Percentiles rank a stretch among this genome's conserved stretches.
These are phyloP conservation scores for Psittacus erithacus DNA, from an alignment of 2,113 vertebrate genomes.

Conservation along the genomic window DNA sequence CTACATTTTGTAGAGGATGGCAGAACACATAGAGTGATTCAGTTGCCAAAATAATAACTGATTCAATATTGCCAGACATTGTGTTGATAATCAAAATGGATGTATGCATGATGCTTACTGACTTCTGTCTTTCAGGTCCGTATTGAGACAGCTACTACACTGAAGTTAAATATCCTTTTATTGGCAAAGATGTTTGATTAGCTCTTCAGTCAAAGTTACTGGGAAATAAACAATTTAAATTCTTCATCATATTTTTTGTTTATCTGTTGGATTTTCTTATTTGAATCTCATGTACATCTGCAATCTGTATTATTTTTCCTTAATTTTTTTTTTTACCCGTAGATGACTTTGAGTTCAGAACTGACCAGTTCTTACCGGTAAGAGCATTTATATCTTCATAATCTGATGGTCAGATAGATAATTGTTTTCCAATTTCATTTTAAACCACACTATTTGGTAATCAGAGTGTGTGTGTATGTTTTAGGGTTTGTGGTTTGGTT, in stretches of 20 bases:
- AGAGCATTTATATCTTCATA: conserved; percentile 57
- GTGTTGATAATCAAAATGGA: background rate
- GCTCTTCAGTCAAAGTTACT: background rate
- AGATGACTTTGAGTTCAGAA: conserved; percentile 97
- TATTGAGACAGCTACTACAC: conserved; percentile 94
- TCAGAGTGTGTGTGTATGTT: background rate
- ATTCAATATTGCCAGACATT: background rate
- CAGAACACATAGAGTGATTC: background rate
- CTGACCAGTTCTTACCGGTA: conserved; percentile 95
- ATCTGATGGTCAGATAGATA: background rate
- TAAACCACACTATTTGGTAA: background rate
- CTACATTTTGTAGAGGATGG: background rate
- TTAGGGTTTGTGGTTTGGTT: background rate
- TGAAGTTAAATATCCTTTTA: conserved; percentile 98
- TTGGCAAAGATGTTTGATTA: background rate
- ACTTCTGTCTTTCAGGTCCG: conserved; percentile 85
- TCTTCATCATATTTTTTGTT: background rate
- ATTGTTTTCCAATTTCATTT: background rate
- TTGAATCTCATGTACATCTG: background rate
- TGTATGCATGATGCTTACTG: fast-evolving
- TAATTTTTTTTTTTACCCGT: conserved; percentile 86
- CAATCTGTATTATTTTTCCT: conserved; percentile 60
- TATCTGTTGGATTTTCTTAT: background rate
- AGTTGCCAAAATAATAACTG: background rate
- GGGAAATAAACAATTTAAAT: background rate